Conservation (phyloP, 2,113 vertebrate genomes). For the Myiopsitta monachus region DNA sequence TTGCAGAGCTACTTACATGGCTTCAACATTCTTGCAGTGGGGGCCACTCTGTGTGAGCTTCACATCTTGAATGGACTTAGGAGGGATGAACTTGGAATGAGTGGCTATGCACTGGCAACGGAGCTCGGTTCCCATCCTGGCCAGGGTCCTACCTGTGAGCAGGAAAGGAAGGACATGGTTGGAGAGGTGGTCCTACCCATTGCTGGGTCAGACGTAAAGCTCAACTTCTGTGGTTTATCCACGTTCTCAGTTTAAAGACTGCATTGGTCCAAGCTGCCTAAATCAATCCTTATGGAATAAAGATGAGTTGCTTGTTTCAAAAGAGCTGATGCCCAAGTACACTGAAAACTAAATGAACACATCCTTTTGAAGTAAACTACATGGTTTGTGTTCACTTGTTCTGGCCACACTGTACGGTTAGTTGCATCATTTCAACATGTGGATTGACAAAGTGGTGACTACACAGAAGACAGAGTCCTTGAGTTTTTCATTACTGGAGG, state of each 20-base stretch:
- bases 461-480: neutral
- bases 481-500: neutral
- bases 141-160: slow-evolving; percentile 63
- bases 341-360: neutral
- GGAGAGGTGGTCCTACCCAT: neutral
- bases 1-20: slow-evolving; percentile 83
- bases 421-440: neutral
- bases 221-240: neutral
- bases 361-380: neutral
- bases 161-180: neutral
- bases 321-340: neutral
- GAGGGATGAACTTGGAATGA: slow-evolving; percentile 74
- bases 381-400: neutral
- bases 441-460: neutral
- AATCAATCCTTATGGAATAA: rapidly evolving
- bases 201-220: neutral
- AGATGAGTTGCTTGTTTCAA: neutral
- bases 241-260: neutral
- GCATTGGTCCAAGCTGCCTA: neutral
- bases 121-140: slow-evolving; percentile 70
- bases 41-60: slow-evolving; percentile 82
- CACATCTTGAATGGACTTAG: slow-evolving; percentile 75
- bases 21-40: slow-evolving; percentile 84
- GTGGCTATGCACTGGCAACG: slow-evolving; percentile 86
- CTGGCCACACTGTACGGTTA: rapidly evolving